phyloP scores from a whole-genome alignment of 92 coral and sea anemone species.

The Chrysogorgia sp. region DNA sequence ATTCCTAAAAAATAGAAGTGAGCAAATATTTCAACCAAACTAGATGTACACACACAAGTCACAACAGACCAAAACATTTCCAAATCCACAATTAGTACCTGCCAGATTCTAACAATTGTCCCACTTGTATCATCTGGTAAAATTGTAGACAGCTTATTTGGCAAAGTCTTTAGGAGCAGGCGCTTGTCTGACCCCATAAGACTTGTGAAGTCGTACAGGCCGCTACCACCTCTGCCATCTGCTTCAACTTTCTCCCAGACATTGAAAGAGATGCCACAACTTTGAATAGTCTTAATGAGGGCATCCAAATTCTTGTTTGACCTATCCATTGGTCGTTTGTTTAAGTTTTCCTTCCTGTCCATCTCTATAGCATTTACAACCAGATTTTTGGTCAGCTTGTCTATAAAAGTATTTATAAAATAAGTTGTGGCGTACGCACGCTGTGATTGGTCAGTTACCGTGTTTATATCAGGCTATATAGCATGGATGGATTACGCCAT shows the following conservation, averaged over 20 bases:
- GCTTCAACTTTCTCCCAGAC: conserved; percentile 65
- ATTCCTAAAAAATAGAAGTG: conserved; percentile 37
- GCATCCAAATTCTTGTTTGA: conserved; percentile 31
- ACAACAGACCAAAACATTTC: no score
- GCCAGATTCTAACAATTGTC: conserved; percentile 52
- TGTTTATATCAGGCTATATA: no score
- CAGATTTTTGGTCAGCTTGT: conserved; percentile 62
- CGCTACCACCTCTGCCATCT: conserved; percentile 63
- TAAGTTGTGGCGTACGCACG: background rate
- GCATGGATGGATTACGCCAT: no score
- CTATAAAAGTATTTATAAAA: conserved; percentile 18
- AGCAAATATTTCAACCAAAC: conserved; percentile 23
- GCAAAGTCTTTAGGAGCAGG: conserved; percentile 52
- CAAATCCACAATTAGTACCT: conserved; percentile 41
- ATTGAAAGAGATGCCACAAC: no score
- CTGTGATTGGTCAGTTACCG: background rate
- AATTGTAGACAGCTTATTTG: conserved; percentile 41
- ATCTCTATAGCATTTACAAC: conserved; percentile 46
- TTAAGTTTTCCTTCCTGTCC: conserved; percentile 48
- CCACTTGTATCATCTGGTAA: conserved; percentile 38
- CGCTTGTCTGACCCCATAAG: conserved; percentile 71
- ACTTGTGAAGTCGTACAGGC: conserved; percentile 65
- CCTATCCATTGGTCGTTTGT: conserved; percentile 57
- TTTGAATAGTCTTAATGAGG: conserved; percentile 25
- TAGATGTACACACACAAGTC: no score